Base-by-base conservation (phyloP, 2,888 invertebrate genomes). In the Stratiomys singularior region DNA sequence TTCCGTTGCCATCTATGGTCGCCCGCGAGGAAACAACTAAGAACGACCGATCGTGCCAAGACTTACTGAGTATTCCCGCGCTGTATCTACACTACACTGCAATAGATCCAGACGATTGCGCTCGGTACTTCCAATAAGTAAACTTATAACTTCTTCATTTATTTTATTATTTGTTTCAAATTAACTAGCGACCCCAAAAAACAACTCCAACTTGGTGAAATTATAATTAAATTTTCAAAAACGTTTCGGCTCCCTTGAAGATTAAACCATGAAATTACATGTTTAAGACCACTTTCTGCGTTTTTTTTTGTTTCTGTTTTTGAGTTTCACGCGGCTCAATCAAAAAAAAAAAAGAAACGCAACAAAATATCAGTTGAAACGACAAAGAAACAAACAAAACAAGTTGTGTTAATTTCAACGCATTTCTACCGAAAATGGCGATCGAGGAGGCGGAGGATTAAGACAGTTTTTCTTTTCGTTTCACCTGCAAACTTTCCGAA, bases 1-100 rank as follows among this genome's bases (percentile, higher is more conserved):
- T 21, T 69, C 18, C 72, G 64, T 60, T 44, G 64, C 78, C 78
- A 77, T 77, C 64, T 78, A 78, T 77, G 78, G 78, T 78, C 28
- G 78, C 52, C 11, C 66, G 18, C 37, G 21, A 44, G 37, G 18
- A 44, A 66, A 30, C 66, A 66, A 66, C 66, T 44, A 37, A 66
- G n/a, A 66, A 4, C n/a, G n/a, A 44, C 13, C 18, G 66, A 30
- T 66, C 66, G 37, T 23, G 66, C 23, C 18, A 66, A 30, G 66
- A 66, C 66, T 64, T 30, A n/a, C 18, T 52, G 52, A 52, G 52
- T 52, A 15, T 52, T 52, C 18, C 18, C 7, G 9, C 37, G 9
- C 37, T 63, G 63, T 27, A 37, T 63, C 18, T 52, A 15, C 15
- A 52, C 7, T 9, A 52, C 18, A 9, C 52, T 52, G 44, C 13